Evolutionary conservation across 2,888 invertebrate species (phyloP), one percentile per base, ranked within the genome.

Genomic region (Drosophila helvetica): DNA sequence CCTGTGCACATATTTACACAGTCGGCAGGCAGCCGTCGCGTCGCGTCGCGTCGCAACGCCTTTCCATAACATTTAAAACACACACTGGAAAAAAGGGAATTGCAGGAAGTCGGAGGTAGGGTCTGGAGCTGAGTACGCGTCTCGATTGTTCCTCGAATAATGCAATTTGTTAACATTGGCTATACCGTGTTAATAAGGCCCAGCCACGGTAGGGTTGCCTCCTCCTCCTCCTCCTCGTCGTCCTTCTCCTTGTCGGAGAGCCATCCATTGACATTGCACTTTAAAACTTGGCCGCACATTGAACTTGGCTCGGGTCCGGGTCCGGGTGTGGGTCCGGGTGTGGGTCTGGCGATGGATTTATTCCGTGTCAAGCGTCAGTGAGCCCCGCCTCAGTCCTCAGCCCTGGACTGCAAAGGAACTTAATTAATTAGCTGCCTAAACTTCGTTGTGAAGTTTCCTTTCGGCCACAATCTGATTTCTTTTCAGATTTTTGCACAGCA

Each of bases 81-180:
- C 10, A 9, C 27, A 25, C 19, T 12, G 6, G 15, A 52, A 18
- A 18, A 33, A 19, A 19, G n/a, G 0, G 33, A 33, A 5, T 22
- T 10, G 18, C 12, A 12, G 6, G 2, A 25, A 42, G 6, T 10
- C 25, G 15, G 22, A 7, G 38, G 42, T 15, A 12, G 30, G 33
- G 9, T 7, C 22, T 22, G 22, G 53, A n/a, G n/a, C n/a, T n/a
- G 27, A 27, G 27, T 27, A 8, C 18, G 22, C 71, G 52, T 56
- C 64, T 62, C 70, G 56, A 54, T 86, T 82, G 86, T 82, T 79
- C 86, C 86, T 46, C 59, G 63, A 76, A 79, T 84, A 84, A 84
- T 88, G 81, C 82, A 84, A 88, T 84, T 84, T 84, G 83, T 84
- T 84, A 87, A 88, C 83, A 84, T 89, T 84, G 89, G 82, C 89